phyloP scores from a whole-genome alignment of 2,888 invertebrate species.

The Oegoconia quadripuncta region DNA sequence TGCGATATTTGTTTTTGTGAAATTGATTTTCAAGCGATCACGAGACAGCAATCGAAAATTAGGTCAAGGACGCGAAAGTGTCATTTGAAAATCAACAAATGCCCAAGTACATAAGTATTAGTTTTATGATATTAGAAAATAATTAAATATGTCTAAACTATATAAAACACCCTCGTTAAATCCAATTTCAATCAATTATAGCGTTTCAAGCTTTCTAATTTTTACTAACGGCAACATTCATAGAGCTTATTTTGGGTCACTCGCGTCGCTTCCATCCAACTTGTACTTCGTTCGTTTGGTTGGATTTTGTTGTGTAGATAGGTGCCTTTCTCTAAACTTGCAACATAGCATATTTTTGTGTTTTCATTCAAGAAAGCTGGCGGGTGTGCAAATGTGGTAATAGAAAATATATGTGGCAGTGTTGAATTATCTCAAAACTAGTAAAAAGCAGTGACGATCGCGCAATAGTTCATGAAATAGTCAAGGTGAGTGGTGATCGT shows the following conservation, averaged over 20 bases:
- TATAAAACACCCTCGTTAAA: not conserved
- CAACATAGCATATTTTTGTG: conserved; percentile 74
- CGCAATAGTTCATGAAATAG: conserved; percentile 70
- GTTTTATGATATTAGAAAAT: not conserved
- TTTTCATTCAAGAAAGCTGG: conserved; percentile 78
- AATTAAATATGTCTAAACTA: not conserved
- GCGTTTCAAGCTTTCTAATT: conserved; percentile 51
- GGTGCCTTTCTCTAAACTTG: conserved; percentile 79
- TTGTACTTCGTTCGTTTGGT: conserved; percentile 71
- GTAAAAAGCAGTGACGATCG: conserved; percentile 44
- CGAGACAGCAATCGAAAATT: conserved; percentile 42
- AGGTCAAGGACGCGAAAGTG: conserved; percentile 55
- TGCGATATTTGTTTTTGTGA: not conserved
- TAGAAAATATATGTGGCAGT: conserved; percentile 43
- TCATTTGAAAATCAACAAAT: conserved; percentile 17
- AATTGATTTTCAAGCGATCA: conserved; percentile 27
- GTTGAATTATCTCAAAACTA: conserved; percentile 42
- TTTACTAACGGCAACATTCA: conserved; percentile 63
- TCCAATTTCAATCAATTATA: not conserved
- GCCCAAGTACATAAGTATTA: conserved; percentile 4
- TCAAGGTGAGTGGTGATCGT: conserved; percentile 64
- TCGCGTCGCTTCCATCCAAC: conserved; percentile 69
- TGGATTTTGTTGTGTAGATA: conserved; percentile 70
- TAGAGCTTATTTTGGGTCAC: conserved; percentile 79
- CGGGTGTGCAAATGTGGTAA: conserved; percentile 74